Percentiles rank a stretch among this genome's conserved stretches.
Conservation (phyloP, 2,113 vertebrate species). For the Paracyprichromis sp. region DNA sequence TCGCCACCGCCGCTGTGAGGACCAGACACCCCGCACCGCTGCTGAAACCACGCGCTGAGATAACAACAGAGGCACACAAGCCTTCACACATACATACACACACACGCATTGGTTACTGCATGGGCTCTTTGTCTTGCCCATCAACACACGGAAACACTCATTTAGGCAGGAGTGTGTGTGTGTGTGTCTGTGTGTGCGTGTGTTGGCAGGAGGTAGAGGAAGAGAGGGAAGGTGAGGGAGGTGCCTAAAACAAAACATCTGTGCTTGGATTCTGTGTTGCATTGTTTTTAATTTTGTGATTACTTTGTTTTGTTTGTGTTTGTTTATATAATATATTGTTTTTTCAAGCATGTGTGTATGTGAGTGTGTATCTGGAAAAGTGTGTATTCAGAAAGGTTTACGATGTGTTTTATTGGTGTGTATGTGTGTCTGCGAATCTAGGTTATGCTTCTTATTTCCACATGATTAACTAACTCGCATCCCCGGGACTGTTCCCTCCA, state of each 20-base stretch:
- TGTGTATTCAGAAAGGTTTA: neutral
- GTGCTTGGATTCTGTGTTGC: neutral
- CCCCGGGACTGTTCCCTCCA: conserved; percentile 34
- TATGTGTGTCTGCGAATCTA: conserved; percentile 74
- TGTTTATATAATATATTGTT: neutral
- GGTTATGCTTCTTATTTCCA: conserved; percentile 70
- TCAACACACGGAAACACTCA: conserved; percentile 48
- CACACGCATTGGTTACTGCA: neutral
- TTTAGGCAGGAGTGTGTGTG: conserved; percentile 19
- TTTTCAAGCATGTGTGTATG: neutral
- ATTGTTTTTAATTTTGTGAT: conserved; percentile 20
- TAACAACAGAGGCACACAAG: conserved; percentile 21
- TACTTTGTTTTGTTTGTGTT: conserved; percentile 2
- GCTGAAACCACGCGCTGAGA: conserved; percentile 17
- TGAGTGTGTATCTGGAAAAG: neutral
- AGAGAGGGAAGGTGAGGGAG: conserved; percentile 1
- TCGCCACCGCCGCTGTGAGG: conserved; percentile 9
- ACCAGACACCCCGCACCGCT: conserved; percentile 1
- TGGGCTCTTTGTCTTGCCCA: conserved; percentile 38
- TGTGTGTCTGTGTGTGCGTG: neutral
- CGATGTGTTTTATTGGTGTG: neutral
- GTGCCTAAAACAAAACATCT: neutral
- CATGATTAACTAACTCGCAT: conserved; percentile 64
- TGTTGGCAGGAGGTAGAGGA: neutral
- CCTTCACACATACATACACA: neutral